phyloP scores from a whole-genome alignment of 2,113 vertebrate genomes.

The Rhabdomys dilectus region DNA sequence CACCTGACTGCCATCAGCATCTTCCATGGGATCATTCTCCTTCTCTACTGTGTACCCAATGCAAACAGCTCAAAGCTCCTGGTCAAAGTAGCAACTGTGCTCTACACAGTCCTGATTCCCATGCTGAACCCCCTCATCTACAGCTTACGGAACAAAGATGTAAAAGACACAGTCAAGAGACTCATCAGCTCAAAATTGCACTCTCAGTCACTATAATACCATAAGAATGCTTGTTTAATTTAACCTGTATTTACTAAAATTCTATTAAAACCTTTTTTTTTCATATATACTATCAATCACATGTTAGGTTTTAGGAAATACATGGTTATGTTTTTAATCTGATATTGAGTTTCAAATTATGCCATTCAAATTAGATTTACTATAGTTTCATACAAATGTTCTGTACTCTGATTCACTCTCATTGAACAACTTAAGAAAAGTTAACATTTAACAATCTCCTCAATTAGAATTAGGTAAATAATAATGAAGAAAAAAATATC shows the following conservation, averaged over 20 bases:
- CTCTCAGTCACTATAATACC: not conserved
- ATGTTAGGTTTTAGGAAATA: not conserved
- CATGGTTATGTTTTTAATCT: not conserved
- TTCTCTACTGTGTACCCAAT: slow-evolving; percentile 72
- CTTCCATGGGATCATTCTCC: slow-evolving; percentile 69
- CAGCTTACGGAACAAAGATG: slow-evolving; percentile 76
- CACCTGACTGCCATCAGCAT: slow-evolving; percentile 63
- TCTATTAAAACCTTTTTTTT: not conserved
- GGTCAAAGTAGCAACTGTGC: slow-evolving; percentile 50
- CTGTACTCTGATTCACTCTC: not conserved
- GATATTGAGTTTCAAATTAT: not conserved
- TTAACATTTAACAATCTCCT: not conserved
- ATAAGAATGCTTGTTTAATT: not conserved
- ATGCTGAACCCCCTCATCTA: slow-evolving; percentile 73
- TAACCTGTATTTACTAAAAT: not conserved
- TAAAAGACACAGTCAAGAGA: slow-evolving; percentile 61
- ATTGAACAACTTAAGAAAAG: not conserved
- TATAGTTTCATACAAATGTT: not conserved
- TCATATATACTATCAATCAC: not conserved
- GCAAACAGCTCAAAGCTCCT: slow-evolving; percentile 40
- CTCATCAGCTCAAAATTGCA: not conserved
- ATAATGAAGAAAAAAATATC: not conserved
- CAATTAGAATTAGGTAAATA: not conserved
- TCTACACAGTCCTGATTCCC: slow-evolving; percentile 59
- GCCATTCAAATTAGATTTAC: not conserved